Evolutionary conservation across 2,113 vertebrate genomes (phyloP).

Genomic region (Periophthalmus modestus): DNA sequence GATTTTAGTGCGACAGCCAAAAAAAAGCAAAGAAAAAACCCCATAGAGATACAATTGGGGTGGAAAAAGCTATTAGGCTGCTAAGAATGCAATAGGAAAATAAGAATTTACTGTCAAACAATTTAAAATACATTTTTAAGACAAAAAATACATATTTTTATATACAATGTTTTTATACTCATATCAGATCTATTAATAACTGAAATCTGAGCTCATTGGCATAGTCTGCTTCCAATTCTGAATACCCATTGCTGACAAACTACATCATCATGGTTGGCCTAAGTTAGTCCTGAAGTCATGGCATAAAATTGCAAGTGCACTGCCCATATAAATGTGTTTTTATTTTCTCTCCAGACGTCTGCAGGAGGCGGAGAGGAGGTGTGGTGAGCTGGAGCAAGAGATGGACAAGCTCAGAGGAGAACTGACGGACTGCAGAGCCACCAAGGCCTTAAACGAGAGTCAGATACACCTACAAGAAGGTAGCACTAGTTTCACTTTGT

Average conservation of each 20-base stretch:
- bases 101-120: no score
- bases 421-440: slow-evolving; percentile 47
- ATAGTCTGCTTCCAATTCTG: background rate
- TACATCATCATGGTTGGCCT: background rate
- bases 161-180: background rate
- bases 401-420: slow-evolving; percentile 55
- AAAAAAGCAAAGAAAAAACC: no score
- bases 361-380: slow-evolving; percentile 57
- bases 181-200: background rate
- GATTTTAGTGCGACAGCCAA: no score
- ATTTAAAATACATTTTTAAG: no score
- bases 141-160: no score
- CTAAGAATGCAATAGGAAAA: no score
- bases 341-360: slow-evolving; percentile 71
- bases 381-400: slow-evolving; percentile 64
- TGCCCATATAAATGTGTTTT: background rate
- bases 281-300: background rate
- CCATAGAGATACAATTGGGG: no score
- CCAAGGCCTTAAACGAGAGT: slow-evolving; percentile 63
- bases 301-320: background rate
- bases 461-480: background rate
- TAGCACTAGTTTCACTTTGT: background rate
- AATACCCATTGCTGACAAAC: background rate
- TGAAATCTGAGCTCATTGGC: background rate
- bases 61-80: no score